Evolutionary conservation across 2,888 invertebrate species (phyloP), one percentile per base, ranked within the genome.

Genomic region (Clusia tigrina): DNA sequence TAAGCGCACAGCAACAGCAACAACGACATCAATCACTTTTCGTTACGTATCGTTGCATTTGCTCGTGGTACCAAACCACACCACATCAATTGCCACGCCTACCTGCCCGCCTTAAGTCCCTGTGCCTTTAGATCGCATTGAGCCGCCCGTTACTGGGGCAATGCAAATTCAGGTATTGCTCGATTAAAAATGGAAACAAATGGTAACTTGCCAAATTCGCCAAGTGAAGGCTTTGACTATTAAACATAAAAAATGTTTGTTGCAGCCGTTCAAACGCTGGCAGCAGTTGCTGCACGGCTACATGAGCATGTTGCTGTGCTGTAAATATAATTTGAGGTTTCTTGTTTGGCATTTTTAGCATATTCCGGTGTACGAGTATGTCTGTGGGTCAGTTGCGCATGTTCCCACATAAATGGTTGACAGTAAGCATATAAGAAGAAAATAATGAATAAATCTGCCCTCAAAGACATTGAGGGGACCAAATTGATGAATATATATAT

Each of bases 1-100:
- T 76, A 75, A 73, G 74, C 68, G 67, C 68, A 69, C 60, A 66
- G 66, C 57, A 67, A 69, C n/a, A n/a, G n/a, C n/a, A 52, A 58
- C 71, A 73, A 71, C 73, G 75, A 77, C 78, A 78, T 78, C 78
- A 78, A 79, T 78, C 78, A 78, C 78, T 78, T 78, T 78, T 73
- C 71, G 76, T 67, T 67, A 64, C 67, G 64, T 37, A 65, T 46
- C 58, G n/a, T n/a, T n/a, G 61, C 60, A 65, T 62, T 67, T 67
- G 62, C n/a, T 61, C 62, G 60, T 63, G 62, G 37, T 32, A 53
- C 37, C 42, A 32, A 32, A 6, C 32, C 32, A 32, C 32, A 15
- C 42, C n/a, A n/a, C n/a, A 10, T 12, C 5, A 32, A 32, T 12
- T n/a, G 42, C 42, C 42, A 42, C 42, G 42, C 12, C 3, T 42